These are phyloP conservation scores for Poeciliopsis turrubarensis DNA, from an alignment of 2,113 vertebrate genomes.

Conservation along the genomic window DNA sequence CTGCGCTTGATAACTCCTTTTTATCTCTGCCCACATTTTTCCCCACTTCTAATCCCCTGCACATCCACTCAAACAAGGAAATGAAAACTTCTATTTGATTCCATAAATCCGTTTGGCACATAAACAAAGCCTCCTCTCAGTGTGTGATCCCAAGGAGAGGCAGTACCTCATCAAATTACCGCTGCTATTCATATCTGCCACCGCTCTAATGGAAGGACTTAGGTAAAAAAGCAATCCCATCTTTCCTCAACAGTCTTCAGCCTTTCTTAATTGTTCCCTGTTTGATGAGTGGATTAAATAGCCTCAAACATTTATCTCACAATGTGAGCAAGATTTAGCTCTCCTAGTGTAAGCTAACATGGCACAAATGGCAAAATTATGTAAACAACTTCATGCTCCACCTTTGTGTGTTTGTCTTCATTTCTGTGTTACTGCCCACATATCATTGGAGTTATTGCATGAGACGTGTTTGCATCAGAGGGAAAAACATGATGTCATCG, in stretches of 20 bases:
- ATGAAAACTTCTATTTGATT: conserved; percentile 78
- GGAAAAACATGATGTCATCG: neutral
- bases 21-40: conserved; percentile 67
- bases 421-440: neutral
- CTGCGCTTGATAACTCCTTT: conserved; percentile 62
- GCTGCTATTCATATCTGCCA: conserved; percentile 73
- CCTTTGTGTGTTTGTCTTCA: neutral
- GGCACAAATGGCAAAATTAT: neutral
- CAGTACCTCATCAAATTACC: conserved; percentile 76
- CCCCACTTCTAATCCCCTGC: conserved; percentile 66
- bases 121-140: conserved; percentile 78
- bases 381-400: neutral
- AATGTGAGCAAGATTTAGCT: conserved; percentile 25
- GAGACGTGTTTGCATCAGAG: neutral
- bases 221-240: conserved; percentile 71
- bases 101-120: conserved; percentile 79
- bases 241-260: conserved; percentile 67
- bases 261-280: conserved; percentile 65
- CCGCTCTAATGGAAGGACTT: conserved; percentile 70
- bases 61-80: conserved; percentile 74
- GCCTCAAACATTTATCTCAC: conserved; percentile 39
- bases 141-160: conserved; percentile 67
- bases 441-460: neutral
- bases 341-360: conserved; percentile 25
- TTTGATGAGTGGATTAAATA: conserved; percentile 58